These are phyloP conservation scores for Cybosia mesomella DNA, from an alignment of 2,888 invertebrate species.

Conservation along the genomic window DNA sequence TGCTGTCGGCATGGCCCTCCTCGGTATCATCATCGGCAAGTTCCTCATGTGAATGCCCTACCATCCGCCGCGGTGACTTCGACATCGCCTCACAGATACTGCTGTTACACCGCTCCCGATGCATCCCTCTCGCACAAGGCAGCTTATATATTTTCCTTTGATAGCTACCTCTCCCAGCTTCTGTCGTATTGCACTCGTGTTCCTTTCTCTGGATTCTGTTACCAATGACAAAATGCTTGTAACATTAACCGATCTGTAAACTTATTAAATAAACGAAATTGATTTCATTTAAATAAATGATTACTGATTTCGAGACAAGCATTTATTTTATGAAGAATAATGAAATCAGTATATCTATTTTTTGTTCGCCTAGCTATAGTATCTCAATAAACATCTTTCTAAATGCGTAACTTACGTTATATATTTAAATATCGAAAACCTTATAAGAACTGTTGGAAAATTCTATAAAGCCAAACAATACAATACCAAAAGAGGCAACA, in stretches of 20 bases:
- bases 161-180: constrained; percentile 53
- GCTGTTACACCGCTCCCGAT: constrained; percentile 73
- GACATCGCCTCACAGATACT: constrained; percentile 67
- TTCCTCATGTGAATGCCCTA: constrained; percentile 91
- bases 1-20: constrained; percentile 89
- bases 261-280: neutral
- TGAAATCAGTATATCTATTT: constrained; percentile 2
- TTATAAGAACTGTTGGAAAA: neutral
- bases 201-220: constrained; percentile 24
- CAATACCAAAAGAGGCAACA: neutral
- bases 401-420: neutral
- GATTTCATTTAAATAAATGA: constrained; percentile 4
- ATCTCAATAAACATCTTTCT: neutral
- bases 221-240: constrained; percentile 21
- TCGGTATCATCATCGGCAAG: constrained; percentile 93
- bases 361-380: neutral
- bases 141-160: constrained; percentile 59
- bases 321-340: neutral
- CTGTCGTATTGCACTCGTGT: constrained; percentile 38
- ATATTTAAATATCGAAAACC: neutral
- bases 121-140: constrained; percentile 66
- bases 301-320: neutral
- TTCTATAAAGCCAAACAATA: neutral
- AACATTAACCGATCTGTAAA: constrained; percentile 1
- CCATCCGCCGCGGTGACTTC: constrained; percentile 66